Evolutionary conservation across 2,888 invertebrate genomes (phyloP).

Genomic region (Aquatica leii): DNA sequence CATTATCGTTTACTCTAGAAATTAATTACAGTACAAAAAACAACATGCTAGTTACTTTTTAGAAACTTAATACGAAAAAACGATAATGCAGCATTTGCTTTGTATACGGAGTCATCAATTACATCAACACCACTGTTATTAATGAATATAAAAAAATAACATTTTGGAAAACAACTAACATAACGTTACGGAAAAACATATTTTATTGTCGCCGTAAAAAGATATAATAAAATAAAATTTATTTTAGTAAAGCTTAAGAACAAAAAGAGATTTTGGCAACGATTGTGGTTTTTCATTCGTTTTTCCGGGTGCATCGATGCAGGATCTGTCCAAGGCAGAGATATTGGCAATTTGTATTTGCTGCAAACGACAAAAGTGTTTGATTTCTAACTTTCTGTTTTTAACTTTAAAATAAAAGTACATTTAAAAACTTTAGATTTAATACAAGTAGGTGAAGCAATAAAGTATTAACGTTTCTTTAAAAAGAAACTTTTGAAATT

Average conservation of each 20-base stretch:
- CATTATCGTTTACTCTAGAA: no score
- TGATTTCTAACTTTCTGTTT: neutral
- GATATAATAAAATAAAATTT: constrained; percentile 20
- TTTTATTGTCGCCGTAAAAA: constrained; percentile 9
- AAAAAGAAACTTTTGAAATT: no score
- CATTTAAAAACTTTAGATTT: neutral
- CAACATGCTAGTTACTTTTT: no score
- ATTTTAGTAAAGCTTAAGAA: constrained; percentile 10
- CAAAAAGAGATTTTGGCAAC: constrained; percentile 20
- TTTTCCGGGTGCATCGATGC: constrained; percentile 21
- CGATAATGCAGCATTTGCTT: no score
- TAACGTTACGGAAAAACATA: neutral
- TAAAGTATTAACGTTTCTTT: no score
- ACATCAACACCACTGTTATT: no score
- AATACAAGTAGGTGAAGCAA: neutral
- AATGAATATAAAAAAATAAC: neutral
- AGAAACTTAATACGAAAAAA: no score
- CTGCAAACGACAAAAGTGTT: constrained; percentile 19
- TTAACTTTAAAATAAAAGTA: neutral
- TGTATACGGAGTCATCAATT: no score
- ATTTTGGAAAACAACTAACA: neutral
- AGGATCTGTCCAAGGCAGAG: constrained; percentile 22
- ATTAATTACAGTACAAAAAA: no score
- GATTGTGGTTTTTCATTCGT: constrained; percentile 13
- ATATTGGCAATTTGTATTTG: constrained; percentile 22